Conservation (phyloP, 1,140 invertebrate genomes). For the Drosophila pseudoobscura region DNA sequence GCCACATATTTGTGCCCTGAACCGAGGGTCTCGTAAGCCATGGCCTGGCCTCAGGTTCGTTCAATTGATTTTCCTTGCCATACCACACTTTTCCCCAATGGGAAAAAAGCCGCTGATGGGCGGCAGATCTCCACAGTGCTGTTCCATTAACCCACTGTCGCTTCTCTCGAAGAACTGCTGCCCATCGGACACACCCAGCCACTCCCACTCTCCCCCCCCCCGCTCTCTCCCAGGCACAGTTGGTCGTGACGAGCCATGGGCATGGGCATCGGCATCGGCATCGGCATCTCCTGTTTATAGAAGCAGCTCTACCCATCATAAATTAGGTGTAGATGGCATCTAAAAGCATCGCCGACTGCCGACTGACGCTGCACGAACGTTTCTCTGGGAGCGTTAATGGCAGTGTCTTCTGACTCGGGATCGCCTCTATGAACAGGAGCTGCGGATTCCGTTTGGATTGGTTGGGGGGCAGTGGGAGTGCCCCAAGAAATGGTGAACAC, state of each 20-base stretch:
- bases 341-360: slow-evolving; percentile 42
- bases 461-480: too few relatives aligned
- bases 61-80: too few relatives aligned
- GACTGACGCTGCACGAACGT: slow-evolving; percentile 7
- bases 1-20: slow-evolving; percentile 11
- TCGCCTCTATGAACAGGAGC: slow-evolving; percentile 18
- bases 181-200: slow-evolving; percentile 52
- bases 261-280: slow-evolving; percentile 60
- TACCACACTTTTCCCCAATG: too few relatives aligned
- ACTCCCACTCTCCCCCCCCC: slow-evolving; percentile 11
- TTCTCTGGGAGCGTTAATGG: slow-evolving; percentile 52
- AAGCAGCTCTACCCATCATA: slow-evolving; percentile 59
- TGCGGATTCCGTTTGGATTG: background rate
- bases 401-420: slow-evolving; percentile 20
- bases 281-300: slow-evolving; percentile 54
- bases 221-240: slow-evolving; percentile 16
- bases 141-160: slow-evolving; percentile 71
- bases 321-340: slow-evolving; percentile 77
- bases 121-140: slow-evolving; percentile 2
- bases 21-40: background rate
- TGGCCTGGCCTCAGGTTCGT: too few relatives aligned
- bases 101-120: background rate
- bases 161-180: background rate
- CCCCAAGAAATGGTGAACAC: background rate
- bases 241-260: slow-evolving; percentile 51